Conservation (phyloP, 2,888 invertebrate species). For the Synergus itoensis region DNA sequence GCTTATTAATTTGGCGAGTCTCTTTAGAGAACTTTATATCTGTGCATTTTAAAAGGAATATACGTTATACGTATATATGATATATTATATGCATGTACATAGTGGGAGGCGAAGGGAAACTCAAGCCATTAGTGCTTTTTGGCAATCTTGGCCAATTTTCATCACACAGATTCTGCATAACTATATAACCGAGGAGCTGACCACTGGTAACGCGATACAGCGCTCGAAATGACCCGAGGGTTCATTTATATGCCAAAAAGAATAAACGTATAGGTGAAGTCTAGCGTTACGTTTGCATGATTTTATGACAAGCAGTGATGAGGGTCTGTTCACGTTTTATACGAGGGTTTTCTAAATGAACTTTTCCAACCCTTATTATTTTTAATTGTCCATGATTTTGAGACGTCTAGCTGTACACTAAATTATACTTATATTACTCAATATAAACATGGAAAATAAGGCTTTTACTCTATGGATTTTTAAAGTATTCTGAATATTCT, state of each 20-base stretch:
- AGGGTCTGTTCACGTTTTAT: no score
- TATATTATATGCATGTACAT: no score
- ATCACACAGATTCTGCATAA: no score
- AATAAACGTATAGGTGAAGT: constrained; percentile 2
- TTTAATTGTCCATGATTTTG: not conserved
- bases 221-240: not conserved
- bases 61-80: no score
- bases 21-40: no score
- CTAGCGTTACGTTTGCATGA: constrained; percentile 9
- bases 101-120: no score
- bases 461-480: not conserved
- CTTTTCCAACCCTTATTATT: not conserved
- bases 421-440: not conserved
- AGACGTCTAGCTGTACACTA: not conserved
- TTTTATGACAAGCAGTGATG: not conserved
- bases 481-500: not conserved
- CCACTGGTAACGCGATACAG: not conserved
- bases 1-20: no score
- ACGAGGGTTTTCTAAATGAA: constrained; percentile 3
- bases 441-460: not conserved
- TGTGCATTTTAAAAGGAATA: no score
- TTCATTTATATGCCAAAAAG: constrained; percentile 13
- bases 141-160: no score
- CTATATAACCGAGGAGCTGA: no score
- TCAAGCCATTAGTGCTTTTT: no score